A percentile compares a stretch with the other conserved stretches of the same genome.
Conservation (phyloP, 2,113 vertebrate species). For the Osmerus mordax region DNA sequence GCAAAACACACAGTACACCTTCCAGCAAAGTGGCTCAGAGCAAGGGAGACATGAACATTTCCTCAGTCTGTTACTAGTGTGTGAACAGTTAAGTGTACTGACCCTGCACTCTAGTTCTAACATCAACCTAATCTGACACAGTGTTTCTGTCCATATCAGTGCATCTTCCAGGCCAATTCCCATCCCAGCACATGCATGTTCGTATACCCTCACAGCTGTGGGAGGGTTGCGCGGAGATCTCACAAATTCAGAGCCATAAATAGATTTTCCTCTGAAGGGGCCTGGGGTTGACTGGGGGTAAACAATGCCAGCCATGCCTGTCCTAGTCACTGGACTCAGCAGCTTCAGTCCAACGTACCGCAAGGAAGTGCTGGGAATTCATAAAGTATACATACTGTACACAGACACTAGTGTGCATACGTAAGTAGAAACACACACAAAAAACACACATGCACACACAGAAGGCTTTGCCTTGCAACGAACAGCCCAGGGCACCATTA, state of each 20-base stretch:
- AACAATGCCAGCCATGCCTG: slow-evolving; percentile 17
- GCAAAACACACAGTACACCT: too few relatives aligned
- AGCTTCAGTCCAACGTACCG: slow-evolving; percentile 27
- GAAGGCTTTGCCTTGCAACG: not conserved
- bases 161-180: slow-evolving; percentile 32
- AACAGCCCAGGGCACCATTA: slow-evolving; percentile 14
- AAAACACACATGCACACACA: slow-evolving; percentile 7
- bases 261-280: slow-evolving; percentile 19
- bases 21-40: too few relatives aligned
- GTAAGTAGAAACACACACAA: not conserved
- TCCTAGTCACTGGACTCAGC: slow-evolving; percentile 22
- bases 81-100: slow-evolving; percentile 13
- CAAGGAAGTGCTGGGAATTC: slow-evolving; percentile 6
- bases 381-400: not conserved
- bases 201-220: not conserved
- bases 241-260: slow-evolving; percentile 27
- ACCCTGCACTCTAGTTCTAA: not conserved
- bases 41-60: not conserved
- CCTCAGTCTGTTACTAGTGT: not conserved
- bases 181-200: not conserved
- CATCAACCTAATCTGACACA: not conserved
- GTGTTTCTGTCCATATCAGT: slow-evolving; percentile 20
- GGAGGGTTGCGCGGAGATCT: not conserved
- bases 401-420: not conserved
- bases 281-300: slow-evolving; percentile 8